phyloP scores from a whole-genome alignment of 2,797 vertebrate species.

The Nyctalus aviator region DNA sequence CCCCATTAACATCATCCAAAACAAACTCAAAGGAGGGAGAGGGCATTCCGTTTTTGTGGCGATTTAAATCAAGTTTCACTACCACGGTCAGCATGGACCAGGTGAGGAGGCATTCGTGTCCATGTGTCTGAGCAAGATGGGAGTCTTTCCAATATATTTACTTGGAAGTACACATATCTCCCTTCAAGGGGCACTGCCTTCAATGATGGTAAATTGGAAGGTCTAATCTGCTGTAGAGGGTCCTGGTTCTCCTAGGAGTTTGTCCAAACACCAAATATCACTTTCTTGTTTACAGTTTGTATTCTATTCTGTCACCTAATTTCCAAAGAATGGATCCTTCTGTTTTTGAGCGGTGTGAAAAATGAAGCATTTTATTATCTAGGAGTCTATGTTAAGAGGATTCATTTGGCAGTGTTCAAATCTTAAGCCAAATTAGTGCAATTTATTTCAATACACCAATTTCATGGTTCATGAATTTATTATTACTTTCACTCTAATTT shows the following conservation, averaged over 20 bases:
- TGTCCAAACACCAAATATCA: not conserved
- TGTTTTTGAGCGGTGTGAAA: slow-evolving; percentile 67
- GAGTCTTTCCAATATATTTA: not conserved
- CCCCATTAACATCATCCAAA: not conserved
- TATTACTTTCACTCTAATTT: slow-evolving; percentile 78
- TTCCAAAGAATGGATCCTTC: slow-evolving; percentile 59
- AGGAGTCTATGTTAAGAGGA: slow-evolving; percentile 62
- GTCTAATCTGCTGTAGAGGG: not conserved
- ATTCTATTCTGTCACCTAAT: slow-evolving; percentile 48
- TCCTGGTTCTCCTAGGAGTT: not conserved
- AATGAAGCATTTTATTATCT: slow-evolving; percentile 70
- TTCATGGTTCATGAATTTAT: slow-evolving; percentile 82
- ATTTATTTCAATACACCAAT: slow-evolving; percentile 82
- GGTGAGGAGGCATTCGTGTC: not conserved
- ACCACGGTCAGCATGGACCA: not conserved
- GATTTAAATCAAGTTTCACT: slow-evolving; percentile 2
- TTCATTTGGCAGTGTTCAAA: slow-evolving; percentile 82
- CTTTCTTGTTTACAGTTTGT: slow-evolving; percentile 35
- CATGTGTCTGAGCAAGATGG: not conserved
- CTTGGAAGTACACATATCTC: not conserved
- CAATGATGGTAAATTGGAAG: not conserved
- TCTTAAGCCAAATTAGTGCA: slow-evolving; percentile 80
- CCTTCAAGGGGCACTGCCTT: not conserved
- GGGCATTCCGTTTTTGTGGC: slow-evolving; percentile 15
- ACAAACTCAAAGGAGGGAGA: not conserved